These are phyloP conservation scores for Poeciliopsis occidentalis DNA, from an alignment of 2,113 vertebrate species.

Conservation along the genomic window DNA sequence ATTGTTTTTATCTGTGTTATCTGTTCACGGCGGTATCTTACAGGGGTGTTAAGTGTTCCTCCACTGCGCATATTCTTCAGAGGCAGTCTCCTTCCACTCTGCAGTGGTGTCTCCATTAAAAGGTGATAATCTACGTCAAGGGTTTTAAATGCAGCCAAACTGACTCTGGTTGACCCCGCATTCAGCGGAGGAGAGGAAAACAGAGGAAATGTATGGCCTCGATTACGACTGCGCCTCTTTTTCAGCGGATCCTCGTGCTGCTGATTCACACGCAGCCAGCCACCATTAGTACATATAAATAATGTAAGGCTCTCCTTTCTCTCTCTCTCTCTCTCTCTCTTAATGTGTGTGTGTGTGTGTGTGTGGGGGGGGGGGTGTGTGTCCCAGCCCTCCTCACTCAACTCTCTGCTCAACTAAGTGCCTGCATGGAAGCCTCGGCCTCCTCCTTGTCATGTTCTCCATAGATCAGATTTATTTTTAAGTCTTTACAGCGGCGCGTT, in stretches of 20 bases:
- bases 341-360: too few species aligned
- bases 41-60: constrained; percentile 44
- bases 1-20: constrained; percentile 64
- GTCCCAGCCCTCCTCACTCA: constrained; percentile 51
- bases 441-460: constrained; percentile 96
- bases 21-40: constrained; percentile 40
- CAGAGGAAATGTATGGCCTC: constrained; percentile 94
- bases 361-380: too few species aligned
- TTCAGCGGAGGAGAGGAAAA: constrained; percentile 83
- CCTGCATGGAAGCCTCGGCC: constrained; percentile 92
- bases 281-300: constrained; percentile 99
- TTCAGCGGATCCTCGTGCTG: constrained; percentile 93
- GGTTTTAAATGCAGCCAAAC: constrained; percentile 91
- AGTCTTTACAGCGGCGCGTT: constrained; percentile 93
- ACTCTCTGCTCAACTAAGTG: constrained; percentile 95
- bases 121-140: constrained; percentile 83
- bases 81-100: constrained; percentile 47
- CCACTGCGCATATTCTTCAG: constrained; percentile 32
- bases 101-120: constrained; percentile 79
- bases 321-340: neutral
- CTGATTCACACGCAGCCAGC: constrained; percentile 88
- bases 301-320: constrained; percentile 87
- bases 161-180: constrained; percentile 93
- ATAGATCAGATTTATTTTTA: constrained; percentile 99
- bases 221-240: constrained; percentile 92